Conservation (phyloP, 1,140 invertebrate species). For the Scaptodrosophila lebanonensis region DNA sequence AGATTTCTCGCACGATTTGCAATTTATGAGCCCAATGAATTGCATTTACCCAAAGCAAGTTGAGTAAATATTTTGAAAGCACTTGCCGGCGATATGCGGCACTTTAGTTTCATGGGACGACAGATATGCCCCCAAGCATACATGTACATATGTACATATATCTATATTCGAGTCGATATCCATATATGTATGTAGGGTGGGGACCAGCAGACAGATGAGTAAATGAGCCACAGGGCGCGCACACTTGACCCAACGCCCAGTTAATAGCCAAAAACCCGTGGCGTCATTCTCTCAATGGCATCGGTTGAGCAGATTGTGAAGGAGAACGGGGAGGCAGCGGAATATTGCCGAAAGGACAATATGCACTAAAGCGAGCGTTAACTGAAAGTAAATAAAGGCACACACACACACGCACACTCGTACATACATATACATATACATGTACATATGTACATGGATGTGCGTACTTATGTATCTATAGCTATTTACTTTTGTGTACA, state of each 20-base stretch:
- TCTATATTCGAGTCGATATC: conserved; percentile 27
- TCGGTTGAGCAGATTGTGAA: conserved; percentile 3
- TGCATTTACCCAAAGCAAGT: conserved; percentile 48
- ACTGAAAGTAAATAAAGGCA: conserved; percentile 60
- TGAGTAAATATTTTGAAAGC: conserved; percentile 43
- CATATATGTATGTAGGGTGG: neutral
- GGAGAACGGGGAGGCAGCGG: conserved; percentile 21
- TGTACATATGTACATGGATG: neutral
- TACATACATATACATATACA: conserved; percentile 2
- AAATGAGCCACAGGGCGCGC: conserved; percentile 8
- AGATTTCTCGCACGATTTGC: conserved; percentile 24
- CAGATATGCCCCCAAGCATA: too few relatives aligned
- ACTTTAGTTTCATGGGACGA: too few relatives aligned
- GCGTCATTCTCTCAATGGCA: conserved; percentile 17
- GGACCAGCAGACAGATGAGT: conserved; percentile 3
- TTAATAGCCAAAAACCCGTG: conserved; percentile 55
- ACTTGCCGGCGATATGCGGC: conserved; percentile 19
- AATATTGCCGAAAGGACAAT: conserved; percentile 19
- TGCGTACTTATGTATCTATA: conserved; percentile 14
- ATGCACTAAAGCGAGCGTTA: conserved; percentile 42
- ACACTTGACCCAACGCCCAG: conserved; percentile 48
- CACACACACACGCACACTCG: conserved; percentile 15
- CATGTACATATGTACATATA: too few relatives aligned
- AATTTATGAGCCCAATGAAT: conserved; percentile 61
- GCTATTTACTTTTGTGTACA: conserved; percentile 55